A percentile compares a stretch with the other conserved stretches of the same genome.
Evolutionary conservation across 2,113 vertebrate species (phyloP).

Genomic region (Boulengeromyrus knoepffleri): DNA sequence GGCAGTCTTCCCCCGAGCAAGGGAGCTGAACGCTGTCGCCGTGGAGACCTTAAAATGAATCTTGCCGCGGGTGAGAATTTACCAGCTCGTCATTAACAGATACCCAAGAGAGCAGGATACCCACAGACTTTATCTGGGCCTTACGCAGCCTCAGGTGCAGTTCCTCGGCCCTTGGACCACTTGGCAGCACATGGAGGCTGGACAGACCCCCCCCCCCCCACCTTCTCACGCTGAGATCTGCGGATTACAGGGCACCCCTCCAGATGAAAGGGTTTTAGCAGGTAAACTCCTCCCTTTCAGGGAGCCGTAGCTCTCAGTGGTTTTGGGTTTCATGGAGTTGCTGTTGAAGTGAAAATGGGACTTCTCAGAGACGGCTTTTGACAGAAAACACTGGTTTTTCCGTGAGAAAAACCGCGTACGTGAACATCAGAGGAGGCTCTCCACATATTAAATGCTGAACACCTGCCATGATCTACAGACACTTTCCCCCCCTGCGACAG

Average conservation of each 20-base stretch:
- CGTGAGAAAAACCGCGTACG: not conserved
- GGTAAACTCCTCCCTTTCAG: conserved; percentile 13
- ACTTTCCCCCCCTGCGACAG: not conserved
- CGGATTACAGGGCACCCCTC: not conserved
- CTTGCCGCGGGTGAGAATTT: not conserved
- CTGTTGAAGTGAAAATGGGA: conserved; percentile 19
- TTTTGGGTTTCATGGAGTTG: conserved; percentile 16
- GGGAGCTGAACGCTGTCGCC: not conserved
- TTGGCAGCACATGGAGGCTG: not conserved
- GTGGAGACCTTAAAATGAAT: not conserved
- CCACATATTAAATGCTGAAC: conserved; percentile 18
- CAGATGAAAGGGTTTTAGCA: conserved; percentile 23
- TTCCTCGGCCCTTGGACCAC: too few species aligned
- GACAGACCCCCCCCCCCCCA: not conserved
- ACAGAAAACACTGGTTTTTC: conserved; percentile 12
- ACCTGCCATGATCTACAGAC: conserved; percentile 1
- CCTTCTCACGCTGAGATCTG: not conserved
- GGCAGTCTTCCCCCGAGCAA: not conserved
- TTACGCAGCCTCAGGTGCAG: not conserved
- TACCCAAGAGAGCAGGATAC: not conserved
- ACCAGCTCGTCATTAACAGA: not conserved
- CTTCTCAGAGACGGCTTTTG: conserved; percentile 12
- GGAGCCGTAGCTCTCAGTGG: not conserved
- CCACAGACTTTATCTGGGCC: not conserved
- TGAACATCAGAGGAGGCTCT: conserved; percentile 1